Evolutionary conservation across 2,113 vertebrate species (phyloP).

Genomic region (Plotosus lineatus): DNA sequence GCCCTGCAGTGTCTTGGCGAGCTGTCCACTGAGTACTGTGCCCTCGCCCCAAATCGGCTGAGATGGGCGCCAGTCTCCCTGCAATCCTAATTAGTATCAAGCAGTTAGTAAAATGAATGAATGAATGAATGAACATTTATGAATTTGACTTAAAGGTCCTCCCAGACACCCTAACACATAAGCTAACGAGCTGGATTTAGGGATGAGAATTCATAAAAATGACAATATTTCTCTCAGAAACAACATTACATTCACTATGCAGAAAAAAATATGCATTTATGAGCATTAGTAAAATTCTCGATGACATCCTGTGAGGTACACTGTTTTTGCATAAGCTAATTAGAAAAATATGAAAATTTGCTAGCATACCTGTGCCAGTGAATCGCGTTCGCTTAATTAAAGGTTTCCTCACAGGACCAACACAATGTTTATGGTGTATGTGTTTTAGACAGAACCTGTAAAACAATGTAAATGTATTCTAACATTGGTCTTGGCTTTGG

Average conservation of each 20-base stretch:
- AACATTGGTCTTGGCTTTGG: background rate
- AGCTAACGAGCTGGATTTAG: background rate
- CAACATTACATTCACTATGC: background rate
- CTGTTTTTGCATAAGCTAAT: background rate
- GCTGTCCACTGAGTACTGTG: no score
- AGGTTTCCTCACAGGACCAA: background rate
- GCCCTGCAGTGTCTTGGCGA: no score
- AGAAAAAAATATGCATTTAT: background rate
- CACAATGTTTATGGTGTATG: constrained; percentile 16
- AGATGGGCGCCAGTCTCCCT: no score
- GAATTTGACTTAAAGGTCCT: background rate
- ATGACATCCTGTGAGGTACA: background rate
- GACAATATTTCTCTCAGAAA: background rate
- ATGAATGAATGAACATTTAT: no score
- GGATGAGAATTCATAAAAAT: background rate
- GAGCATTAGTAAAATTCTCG: background rate
- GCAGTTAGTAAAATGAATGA: no score
- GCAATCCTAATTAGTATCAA: no score
- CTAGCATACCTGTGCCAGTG: background rate
- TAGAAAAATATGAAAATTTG: background rate
- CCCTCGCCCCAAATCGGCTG: no score
- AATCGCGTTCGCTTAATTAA: background rate
- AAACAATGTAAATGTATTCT: background rate
- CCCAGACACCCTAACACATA: background rate
- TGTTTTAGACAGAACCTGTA: background rate